Evolutionary conservation across 1,140 invertebrate genomes (phyloP).

Genomic region (Bombus confusus): DNA sequence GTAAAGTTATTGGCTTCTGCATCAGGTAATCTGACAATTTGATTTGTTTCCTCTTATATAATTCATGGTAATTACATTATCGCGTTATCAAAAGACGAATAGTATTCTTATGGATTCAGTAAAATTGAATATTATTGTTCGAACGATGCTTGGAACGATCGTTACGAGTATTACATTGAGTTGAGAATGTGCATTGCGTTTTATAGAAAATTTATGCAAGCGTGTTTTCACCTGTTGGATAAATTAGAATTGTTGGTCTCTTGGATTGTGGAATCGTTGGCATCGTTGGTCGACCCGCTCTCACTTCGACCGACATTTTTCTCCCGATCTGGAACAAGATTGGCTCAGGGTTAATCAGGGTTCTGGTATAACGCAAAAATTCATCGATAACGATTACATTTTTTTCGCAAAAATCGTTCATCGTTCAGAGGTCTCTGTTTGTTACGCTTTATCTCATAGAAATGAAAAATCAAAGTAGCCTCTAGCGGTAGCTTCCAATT

Average conservation of each 20-base stretch:
- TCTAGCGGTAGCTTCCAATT: neutral
- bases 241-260: constrained; percentile 82
- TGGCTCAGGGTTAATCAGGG: neutral
- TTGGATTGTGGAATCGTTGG: constrained; percentile 79
- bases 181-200: neutral
- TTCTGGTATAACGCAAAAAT: neutral
- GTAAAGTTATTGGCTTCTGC: neutral
- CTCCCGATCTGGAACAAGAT: constrained; percentile 54
- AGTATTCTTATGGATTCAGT: neutral
- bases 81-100: neutral
- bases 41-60: neutral
- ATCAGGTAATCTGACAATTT: neutral
- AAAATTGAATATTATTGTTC: neutral
- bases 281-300: constrained; percentile 72
- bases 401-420: neutral
- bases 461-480: neutral
- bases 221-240: constrained; percentile 82
- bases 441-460: neutral
- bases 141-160: neutral
- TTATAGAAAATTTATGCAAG: neutral
- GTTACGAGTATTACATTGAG: neutral
- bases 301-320: constrained; percentile 70
- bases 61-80: neutral
- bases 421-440: neutral
- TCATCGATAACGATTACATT: neutral